These are phyloP conservation scores for Plebejus anna DNA, from an alignment of 2,888 invertebrate genomes.

Conservation along the genomic window DNA sequence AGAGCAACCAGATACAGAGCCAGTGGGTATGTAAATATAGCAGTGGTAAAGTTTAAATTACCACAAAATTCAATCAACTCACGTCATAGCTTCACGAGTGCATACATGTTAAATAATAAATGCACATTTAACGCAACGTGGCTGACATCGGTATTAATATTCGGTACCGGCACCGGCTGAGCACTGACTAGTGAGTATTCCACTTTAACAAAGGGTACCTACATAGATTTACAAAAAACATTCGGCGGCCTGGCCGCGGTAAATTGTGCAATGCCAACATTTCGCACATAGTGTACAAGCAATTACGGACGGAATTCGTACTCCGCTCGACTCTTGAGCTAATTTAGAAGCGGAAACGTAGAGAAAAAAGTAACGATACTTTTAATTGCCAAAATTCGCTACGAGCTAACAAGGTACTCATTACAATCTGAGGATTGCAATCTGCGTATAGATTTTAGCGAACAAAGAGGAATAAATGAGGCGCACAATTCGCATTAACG, in stretches of 20 bases:
- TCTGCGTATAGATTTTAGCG: background rate
- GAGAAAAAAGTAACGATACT: constrained; percentile 20
- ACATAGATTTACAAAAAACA: constrained; percentile 19
- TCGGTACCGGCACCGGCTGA: background rate
- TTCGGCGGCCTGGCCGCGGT: background rate
- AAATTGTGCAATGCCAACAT: constrained; percentile 12
- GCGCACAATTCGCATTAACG: background rate
- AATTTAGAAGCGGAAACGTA: constrained; percentile 11
- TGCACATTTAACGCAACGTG: background rate
- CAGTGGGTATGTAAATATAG: background rate
- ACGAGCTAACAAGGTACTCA: background rate
- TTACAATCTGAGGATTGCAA: background rate
- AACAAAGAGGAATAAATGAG: background rate
- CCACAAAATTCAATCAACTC: constrained; percentile 10
- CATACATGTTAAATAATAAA: background rate
- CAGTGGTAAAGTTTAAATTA: background rate
- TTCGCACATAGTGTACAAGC: constrained; percentile 20
- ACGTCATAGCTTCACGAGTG: constrained; percentile 6
- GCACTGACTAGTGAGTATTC: background rate
- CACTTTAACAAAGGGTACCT: background rate
- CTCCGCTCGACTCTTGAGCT: constrained; percentile 6
- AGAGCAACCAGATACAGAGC: no score
- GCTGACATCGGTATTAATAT: constrained; percentile 8
- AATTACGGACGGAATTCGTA: background rate
- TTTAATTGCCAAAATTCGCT: background rate